Base-by-base conservation (phyloP, 2,797 vertebrate genomes). In the Microhierax caerulescens region DNA sequence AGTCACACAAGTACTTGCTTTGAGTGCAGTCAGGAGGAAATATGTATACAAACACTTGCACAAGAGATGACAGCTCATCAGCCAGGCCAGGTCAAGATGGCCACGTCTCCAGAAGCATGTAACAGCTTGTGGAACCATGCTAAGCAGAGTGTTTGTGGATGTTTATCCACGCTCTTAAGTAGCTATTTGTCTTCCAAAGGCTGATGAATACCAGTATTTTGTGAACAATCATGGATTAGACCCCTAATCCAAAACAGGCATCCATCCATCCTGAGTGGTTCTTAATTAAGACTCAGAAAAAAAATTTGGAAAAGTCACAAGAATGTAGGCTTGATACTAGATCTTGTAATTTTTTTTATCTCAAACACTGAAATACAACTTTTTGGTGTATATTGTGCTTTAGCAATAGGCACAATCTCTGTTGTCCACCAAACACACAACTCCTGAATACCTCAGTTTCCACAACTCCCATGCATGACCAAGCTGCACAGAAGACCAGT, bases 81-180 rank as follows among this genome's bases (percentile, higher is more conserved):
- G 16, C 48, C 47, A 45, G 0, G 0, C 27, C 45, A 45, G 19
- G 34, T 32, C 57, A 53, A 75, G 65, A 48, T 5, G 18, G 59
- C 9, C 41, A 19, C 1, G 2, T 54, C 72, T 77, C 82, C 69
- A 84, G 57, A 11, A 91, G 16, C 34, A 50, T 1, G 1, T 14
- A 72, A 72, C n/a, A 61, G 34, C n/a, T 60, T 4, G 0, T 5
- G 24, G 7, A 88, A n/a, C 10, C 16, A 8, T 0, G 2, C 27
- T 74, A 60, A 39, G 48, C 39, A 68, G 36, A 64, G 51, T 2
- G 1, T 24, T 76, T 32, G 34, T 2, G 6, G 65, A 48, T 78
- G 45, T 57, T 80, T 69, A 64, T 53, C 37, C 77, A 79, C 7
- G 8, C 9, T 59, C 28, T 47, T 47, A 37, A 79, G 60, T 53